phyloP scores from a whole-genome alignment of 2,113 vertebrate genomes.

The Smithornis capensis region DNA sequence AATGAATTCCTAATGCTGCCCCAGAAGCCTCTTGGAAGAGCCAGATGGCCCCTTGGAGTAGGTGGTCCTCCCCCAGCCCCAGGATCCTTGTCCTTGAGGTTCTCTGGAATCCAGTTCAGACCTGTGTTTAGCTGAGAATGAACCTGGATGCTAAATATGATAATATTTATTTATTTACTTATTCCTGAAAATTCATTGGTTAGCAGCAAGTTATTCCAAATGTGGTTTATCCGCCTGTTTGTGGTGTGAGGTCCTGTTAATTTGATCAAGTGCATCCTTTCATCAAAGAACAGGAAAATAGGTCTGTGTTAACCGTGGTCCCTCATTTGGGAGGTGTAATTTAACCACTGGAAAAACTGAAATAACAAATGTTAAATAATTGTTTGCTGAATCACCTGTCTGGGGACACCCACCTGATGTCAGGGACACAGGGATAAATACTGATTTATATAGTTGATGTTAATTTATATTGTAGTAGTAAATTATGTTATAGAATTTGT shows the following conservation, averaged over 20 bases:
- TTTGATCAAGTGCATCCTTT: not conserved
- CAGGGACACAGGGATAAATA: not conserved
- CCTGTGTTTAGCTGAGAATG: not conserved
- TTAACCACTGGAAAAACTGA: not conserved
- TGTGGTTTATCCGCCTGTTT: not conserved
- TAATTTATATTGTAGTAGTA: not conserved
- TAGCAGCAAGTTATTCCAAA: not conserved
- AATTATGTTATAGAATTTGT: not conserved
- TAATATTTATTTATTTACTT: not conserved
- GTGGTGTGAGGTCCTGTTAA: rapidly evolving
- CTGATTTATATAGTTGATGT: not conserved
- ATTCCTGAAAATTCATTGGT: rapidly evolving
- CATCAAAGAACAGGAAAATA: not conserved
- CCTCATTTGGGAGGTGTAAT: not conserved
- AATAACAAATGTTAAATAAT: not conserved
- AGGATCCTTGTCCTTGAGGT: not conserved
- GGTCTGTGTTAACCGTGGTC: not conserved
- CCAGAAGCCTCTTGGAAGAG: not conserved
- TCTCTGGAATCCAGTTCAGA: not conserved
- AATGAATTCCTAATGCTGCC: not conserved
- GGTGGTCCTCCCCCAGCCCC: not conserved
- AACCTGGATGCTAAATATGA: not conserved
- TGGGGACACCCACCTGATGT: not conserved
- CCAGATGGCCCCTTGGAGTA: not conserved
- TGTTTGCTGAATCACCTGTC: not conserved